Conservation (phyloP, 35 echinoderm and acorn worm genomes). For the Apostichopus californicus region DNA sequence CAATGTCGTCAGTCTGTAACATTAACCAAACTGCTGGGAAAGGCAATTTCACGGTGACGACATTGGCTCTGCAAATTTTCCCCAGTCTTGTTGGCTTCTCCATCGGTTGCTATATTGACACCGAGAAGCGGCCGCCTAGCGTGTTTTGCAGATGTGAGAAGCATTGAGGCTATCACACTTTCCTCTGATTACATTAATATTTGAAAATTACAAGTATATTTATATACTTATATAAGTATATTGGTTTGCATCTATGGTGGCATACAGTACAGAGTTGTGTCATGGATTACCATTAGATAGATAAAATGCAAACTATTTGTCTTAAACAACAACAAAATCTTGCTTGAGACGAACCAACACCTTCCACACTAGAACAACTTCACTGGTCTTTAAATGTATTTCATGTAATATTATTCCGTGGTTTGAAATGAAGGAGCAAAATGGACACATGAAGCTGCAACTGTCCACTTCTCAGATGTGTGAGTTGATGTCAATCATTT, state of each 20-base stretch:
- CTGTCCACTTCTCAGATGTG: no score
- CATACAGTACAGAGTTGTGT: neutral
- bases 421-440: no score
- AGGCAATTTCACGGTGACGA: constrained; percentile 31
- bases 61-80: neutral
- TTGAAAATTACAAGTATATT: neutral
- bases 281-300: no score
- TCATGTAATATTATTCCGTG: no score
- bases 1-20: neutral
- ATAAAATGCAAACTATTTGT: no score
- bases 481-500: no score
- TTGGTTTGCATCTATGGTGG: neutral
- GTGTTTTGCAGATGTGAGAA: constrained; percentile 3
- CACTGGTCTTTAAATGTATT: no score
- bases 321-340: no score
- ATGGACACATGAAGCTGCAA: no score
- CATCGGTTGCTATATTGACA: no score
- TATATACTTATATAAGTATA: neutral
- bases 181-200: neutral
- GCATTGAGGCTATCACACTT: constrained; percentile 3
- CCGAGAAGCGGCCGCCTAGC: neutral
- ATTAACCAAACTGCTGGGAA: constrained; percentile 11
- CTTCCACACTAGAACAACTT: no score
- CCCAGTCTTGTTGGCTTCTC: neutral
- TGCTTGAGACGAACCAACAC: no score